These are phyloP conservation scores for Keiferia lycopersicella DNA, from an alignment of 2,888 invertebrate species.

Conservation along the genomic window DNA sequence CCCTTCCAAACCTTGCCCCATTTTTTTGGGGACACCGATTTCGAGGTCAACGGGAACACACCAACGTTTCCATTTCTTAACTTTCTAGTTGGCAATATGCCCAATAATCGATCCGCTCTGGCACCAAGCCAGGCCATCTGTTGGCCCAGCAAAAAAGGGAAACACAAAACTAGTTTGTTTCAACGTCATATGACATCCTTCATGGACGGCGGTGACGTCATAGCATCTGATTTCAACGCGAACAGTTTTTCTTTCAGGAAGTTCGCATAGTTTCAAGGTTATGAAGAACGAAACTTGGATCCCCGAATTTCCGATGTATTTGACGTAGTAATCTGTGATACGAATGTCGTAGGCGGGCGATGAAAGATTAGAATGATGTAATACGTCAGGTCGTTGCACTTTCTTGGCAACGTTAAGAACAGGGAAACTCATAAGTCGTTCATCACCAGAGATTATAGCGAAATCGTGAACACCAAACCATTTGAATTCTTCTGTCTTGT, in stretches of 20 bases:
- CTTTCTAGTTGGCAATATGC: slow-evolving; percentile 58
- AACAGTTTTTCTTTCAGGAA: too few species aligned
- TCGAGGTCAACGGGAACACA: too few species aligned
- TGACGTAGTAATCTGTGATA: background rate
- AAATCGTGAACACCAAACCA: background rate
- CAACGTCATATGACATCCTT: slow-evolving; percentile 33
- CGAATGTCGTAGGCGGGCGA: background rate
- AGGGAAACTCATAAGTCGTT: background rate
- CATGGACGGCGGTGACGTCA: slow-evolving; percentile 30
- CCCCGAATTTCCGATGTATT: background rate
- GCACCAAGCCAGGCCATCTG: slow-evolving; percentile 63
- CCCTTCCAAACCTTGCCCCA: too few species aligned
- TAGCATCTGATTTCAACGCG: slow-evolving; percentile 6
- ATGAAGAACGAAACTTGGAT: background rate
- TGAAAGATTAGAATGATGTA: slow-evolving; percentile 5
- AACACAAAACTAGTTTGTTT: slow-evolving; percentile 33
- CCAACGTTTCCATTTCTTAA: slow-evolving; percentile 68
- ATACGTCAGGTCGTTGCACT: slow-evolving; percentile 9
- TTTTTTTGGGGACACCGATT: too few species aligned
- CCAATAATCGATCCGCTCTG: slow-evolving; percentile 72
- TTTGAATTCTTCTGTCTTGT: too few species aligned
- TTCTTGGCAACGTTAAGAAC: slow-evolving; percentile 11
- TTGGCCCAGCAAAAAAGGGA: slow-evolving; percentile 50
- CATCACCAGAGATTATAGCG: background rate
- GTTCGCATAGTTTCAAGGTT: background rate